These are phyloP conservation scores for Drosophila tropicalis DNA, from an alignment of 1,140 invertebrate species.

Conservation along the genomic window DNA sequence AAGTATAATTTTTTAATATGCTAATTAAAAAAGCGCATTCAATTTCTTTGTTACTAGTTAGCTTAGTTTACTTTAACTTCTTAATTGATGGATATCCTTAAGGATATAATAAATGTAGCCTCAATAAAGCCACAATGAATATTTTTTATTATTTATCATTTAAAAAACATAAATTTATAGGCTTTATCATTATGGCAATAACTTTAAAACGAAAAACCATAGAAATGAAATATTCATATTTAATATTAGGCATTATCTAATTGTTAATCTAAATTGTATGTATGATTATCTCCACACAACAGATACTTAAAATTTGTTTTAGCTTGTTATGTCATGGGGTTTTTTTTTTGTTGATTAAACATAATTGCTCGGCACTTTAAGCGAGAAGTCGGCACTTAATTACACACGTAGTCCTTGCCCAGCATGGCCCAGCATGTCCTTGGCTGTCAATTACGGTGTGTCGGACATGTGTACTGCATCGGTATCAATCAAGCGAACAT, in stretches of 20 bases:
- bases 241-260: not conserved
- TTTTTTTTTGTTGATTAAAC: not conserved
- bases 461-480: conserved; percentile 59
- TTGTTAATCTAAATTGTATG: not conserved
- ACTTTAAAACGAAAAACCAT: too few relatives aligned
- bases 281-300: not conserved
- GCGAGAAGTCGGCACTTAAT: conserved; percentile 67
- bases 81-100: too few relatives aligned
- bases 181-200: too few relatives aligned
- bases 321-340: conserved; percentile 47
- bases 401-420: conserved; percentile 58
- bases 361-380: conserved; percentile 65
- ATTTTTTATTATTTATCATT: too few relatives aligned
- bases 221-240: not conserved
- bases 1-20: not conserved
- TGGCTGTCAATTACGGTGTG: conserved; percentile 73
- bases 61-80: too few relatives aligned
- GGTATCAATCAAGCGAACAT: conserved; percentile 75
- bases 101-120: too few relatives aligned
- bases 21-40: too few relatives aligned
- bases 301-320: conserved; percentile 2
- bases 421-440: conserved; percentile 42
- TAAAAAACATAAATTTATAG: too few relatives aligned
- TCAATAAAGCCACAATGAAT: too few relatives aligned
- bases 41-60: too few relatives aligned